Conservation (phyloP, 2,113 vertebrate species). For the Aptenodytes forsteri region DNA sequence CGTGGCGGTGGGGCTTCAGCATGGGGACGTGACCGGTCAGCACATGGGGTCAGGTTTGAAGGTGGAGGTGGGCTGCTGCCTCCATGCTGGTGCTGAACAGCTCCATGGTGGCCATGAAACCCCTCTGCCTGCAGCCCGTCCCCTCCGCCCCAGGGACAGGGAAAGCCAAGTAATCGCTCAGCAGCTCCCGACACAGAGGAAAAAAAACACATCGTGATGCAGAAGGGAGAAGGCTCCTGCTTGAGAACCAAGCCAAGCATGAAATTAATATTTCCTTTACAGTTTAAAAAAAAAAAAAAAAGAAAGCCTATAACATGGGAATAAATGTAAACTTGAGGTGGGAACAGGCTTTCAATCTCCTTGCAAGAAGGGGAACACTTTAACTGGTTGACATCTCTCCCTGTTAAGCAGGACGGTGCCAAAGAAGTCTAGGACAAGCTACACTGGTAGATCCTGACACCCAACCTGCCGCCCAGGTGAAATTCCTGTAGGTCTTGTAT, state of each 20-base stretch:
- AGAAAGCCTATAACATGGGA: neutral
- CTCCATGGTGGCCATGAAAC: neutral
- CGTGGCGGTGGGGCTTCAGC: fast-evolving
- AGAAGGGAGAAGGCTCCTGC: neutral
- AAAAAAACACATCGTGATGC: neutral
- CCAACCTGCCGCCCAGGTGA: fast-evolving
- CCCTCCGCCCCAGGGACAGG: neutral
- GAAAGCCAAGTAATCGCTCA: neutral
- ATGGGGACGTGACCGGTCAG: fast-evolving
- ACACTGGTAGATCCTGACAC: neutral
- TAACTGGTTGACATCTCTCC: neutral
- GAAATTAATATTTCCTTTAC: slow-evolving; percentile 51
- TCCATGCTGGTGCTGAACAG: neutral
- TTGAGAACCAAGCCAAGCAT: slow-evolving; percentile 28
- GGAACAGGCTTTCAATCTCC: neutral
- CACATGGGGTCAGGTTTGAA: neutral
- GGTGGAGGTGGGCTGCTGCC: neutral
- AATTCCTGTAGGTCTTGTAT: neutral
- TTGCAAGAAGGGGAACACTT: neutral
- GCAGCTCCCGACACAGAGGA: neutral
- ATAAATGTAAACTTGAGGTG: neutral
- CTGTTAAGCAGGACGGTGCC: fast-evolving
- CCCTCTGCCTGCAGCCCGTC: neutral
- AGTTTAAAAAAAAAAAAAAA: neutral
- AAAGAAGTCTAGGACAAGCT: neutral